Conservation (phyloP, 1,140 invertebrate genomes). For the Caenorhabditis remanei region DNA sequence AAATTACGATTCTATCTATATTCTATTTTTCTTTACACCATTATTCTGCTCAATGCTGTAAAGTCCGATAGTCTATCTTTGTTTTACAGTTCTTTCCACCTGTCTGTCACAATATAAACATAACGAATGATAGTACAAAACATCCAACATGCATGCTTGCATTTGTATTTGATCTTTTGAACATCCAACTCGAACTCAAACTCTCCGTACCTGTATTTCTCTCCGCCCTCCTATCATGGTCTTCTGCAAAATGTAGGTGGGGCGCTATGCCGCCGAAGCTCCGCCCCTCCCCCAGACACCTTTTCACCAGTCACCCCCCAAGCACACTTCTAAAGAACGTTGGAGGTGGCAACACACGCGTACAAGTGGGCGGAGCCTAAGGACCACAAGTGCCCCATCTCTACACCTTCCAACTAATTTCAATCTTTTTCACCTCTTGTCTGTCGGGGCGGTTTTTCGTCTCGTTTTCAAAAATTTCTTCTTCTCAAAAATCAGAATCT, state of each 20-base stretch:
- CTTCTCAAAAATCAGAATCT: slow-evolving; percentile 9
- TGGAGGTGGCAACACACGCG: not conserved
- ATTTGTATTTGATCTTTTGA: not conserved
- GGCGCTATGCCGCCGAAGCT: not conserved
- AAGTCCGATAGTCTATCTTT: not conserved
- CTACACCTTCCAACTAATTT: not conserved
- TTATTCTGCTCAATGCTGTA: not conserved
- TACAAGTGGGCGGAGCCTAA: not conserved
- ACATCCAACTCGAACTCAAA: not conserved
- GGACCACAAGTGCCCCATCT: slow-evolving; percentile 2
- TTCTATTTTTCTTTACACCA: not conserved
- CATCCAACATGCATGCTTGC: too few relatives aligned
- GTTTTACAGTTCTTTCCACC: too few relatives aligned
- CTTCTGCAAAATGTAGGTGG: not conserved
- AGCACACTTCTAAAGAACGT: slow-evolving; percentile 11
- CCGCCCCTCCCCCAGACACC: not conserved
- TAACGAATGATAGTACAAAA: too few relatives aligned
- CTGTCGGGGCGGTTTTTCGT: too few relatives aligned
- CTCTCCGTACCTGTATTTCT: too few relatives aligned
- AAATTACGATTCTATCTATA: not conserved
- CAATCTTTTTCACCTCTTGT: not conserved
- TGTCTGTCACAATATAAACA: not conserved
- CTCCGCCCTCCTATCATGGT: not conserved
- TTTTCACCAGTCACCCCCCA: too few relatives aligned
- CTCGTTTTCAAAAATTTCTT: not conserved